Percentiles rank a stretch among this genome's conserved stretches.
phyloP scores from a whole-genome alignment of 1,140 invertebrate genomes.

The Drosophila ohnishii region DNA sequence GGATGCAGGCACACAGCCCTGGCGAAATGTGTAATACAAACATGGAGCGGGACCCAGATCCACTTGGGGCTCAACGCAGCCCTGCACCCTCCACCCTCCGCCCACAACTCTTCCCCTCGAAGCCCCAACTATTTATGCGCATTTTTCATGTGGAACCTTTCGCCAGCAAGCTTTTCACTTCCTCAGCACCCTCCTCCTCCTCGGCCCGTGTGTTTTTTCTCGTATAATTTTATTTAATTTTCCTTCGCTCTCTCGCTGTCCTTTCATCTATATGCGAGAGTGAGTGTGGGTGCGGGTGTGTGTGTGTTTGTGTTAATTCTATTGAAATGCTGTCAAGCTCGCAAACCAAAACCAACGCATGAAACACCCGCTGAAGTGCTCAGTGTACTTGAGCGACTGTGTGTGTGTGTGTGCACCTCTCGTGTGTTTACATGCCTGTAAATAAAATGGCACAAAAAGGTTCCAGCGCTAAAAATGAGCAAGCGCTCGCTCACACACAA shows the following conservation, averaged over 20 bases:
- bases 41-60: conserved; percentile 26
- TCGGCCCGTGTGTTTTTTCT: conserved; percentile 45
- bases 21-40: conserved; percentile 23
- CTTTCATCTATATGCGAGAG: conserved; percentile 39
- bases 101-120: conserved; percentile 15
- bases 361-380: conserved; percentile 69
- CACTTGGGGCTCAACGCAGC: conserved; percentile 45
- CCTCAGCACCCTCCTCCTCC: conserved; percentile 14
- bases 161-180: conserved; percentile 47
- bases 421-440: conserved; percentile 70
- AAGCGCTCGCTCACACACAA: conserved; percentile 57
- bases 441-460: conserved; percentile 65
- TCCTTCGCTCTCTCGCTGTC: conserved; percentile 56
- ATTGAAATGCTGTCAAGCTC: conserved; percentile 80
- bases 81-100: conserved; percentile 3
- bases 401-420: conserved; percentile 41
- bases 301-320: conserved; percentile 70
- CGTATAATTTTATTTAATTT: conserved; percentile 81
- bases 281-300: conserved; percentile 8
- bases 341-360: conserved; percentile 75
- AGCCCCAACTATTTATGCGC: conserved; percentile 71
- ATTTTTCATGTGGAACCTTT: conserved; percentile 61
- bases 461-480: conserved; percentile 70
- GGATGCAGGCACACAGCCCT: conserved; percentile 33
- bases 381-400: conserved; percentile 19